Evolutionary conservation across 2,113 vertebrate species (phyloP).

Genomic region (Epinephelus lanceolatus): DNA sequence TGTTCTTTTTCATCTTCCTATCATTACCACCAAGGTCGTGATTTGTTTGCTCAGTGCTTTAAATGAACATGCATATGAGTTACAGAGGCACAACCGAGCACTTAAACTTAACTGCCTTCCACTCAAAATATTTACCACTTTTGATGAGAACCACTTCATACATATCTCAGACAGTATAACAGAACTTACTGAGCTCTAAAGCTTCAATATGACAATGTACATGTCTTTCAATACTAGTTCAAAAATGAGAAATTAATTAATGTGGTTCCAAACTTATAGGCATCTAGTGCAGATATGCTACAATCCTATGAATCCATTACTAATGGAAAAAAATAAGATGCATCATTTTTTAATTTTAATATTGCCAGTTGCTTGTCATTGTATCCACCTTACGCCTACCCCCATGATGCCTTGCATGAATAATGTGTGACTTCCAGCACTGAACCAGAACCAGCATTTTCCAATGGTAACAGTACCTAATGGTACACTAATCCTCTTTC

Average conservation of each 20-base stretch:
- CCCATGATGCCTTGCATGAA: too few relatives aligned
- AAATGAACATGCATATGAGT: not conserved
- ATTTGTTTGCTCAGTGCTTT: not conserved
- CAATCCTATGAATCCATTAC: not conserved
- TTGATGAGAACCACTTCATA: not conserved
- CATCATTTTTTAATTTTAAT: not conserved
- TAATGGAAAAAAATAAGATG: not conserved
- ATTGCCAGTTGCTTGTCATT: not conserved
- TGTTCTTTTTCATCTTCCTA: not conserved
- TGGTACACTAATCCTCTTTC: too few relatives aligned
- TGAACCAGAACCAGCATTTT: too few relatives aligned
- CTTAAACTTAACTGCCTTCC: not conserved
- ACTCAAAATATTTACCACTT: not conserved
- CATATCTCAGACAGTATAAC: not conserved
- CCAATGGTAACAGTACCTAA: too few relatives aligned
- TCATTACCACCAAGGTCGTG: not conserved
- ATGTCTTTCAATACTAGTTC: not conserved
- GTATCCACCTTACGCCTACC: not conserved
- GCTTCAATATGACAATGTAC: not conserved
- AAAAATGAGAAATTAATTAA: not conserved
- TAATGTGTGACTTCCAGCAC: too few relatives aligned
- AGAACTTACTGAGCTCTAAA: too few relatives aligned
- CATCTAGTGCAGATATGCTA: not conserved
- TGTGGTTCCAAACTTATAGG: not conserved
- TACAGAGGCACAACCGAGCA: not conserved